These are phyloP conservation scores for Lagorchestes hirsutus DNA, from an alignment of 2,797 vertebrate species.

Conservation along the genomic window DNA sequence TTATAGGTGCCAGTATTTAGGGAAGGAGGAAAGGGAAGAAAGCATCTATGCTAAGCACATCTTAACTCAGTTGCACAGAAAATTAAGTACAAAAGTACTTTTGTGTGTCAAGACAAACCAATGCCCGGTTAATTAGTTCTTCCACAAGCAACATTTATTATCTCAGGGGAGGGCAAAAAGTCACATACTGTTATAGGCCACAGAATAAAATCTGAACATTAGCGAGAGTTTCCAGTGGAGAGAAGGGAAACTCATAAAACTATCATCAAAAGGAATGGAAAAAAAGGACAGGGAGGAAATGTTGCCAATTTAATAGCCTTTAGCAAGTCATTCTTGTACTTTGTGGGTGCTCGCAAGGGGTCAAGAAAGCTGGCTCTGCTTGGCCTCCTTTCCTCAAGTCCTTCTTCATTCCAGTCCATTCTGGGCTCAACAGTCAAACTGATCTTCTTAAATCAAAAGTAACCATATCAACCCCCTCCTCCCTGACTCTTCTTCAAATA, in stretches of 20 bases:
- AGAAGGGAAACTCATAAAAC: slow-evolving; percentile 17
- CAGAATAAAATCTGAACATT: slow-evolving; percentile 60
- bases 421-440: neutral
- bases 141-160: slow-evolving; percentile 61
- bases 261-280: neutral
- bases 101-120: slow-evolving; percentile 48
- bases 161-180: slow-evolving; percentile 51
- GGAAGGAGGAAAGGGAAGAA: neutral
- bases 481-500: neutral
- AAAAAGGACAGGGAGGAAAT: slow-evolving; percentile 15
- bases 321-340: neutral
- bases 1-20: neutral
- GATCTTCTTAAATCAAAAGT: neutral
- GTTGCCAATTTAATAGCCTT: slow-evolving; percentile 14
- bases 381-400: neutral
- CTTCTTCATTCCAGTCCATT: neutral
- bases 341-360: slow-evolving; percentile 11
- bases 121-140: slow-evolving; percentile 53
- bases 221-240: slow-evolving; percentile 47
- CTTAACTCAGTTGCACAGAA: slow-evolving; percentile 16
- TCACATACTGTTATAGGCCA: slow-evolving; percentile 36
- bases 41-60: neutral
- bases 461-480: too few relatives aligned
- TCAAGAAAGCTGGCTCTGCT: slow-evolving; percentile 21
- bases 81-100: slow-evolving; percentile 38